Evolutionary conservation across 2,797 vertebrate genomes (phyloP), one percentile per base, ranked within the genome.

Genomic region (Pipistrellus pygmaeus): DNA sequence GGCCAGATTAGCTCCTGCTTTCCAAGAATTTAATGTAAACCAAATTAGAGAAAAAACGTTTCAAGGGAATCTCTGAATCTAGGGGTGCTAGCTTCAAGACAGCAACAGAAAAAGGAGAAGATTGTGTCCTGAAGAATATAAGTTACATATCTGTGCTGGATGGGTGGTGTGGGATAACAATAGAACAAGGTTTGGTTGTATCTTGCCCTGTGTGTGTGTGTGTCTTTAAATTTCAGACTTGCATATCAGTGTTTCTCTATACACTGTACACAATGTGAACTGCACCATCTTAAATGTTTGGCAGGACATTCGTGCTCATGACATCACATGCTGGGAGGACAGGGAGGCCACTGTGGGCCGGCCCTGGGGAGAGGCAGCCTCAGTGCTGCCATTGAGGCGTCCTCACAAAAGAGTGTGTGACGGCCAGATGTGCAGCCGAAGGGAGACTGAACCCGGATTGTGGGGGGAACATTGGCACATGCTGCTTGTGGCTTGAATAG

Each of bases 281-380:
- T 62, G 92, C 85, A 66, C 38, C 87, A 81, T 94, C 95, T 86
- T 97, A 96, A 97, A 94, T 41, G 95, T 97, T 98, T 96, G 95
- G 98, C 98, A 98, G 98, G 97, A 98, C 98, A 97, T 96, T 98
- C 86, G 91, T 97, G 98, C 97, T 96, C 98, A 98, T 98, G 95
- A 98, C 98, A 96, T 98, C 98, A 98, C 35, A 57, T 94, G 96
- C 98, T 85, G 96, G 96, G 97, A 98, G 94, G 97, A 98, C 98
- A 98, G 98, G 97, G 95, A 64, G 96, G 94, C 97, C 96, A 90
- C 98, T 98, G 98, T 98, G 6, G 71, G 15, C 41, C 4, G 94
- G 25, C 15, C 83, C 41, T 0, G 0, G 44, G 15, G 96, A 91
- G 91, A 91, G 25, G 51, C 96, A 53, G 92, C 94, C 75, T 97